Conservation (phyloP, 2,113 vertebrate species). For the Saccopteryx bilineata region DNA sequence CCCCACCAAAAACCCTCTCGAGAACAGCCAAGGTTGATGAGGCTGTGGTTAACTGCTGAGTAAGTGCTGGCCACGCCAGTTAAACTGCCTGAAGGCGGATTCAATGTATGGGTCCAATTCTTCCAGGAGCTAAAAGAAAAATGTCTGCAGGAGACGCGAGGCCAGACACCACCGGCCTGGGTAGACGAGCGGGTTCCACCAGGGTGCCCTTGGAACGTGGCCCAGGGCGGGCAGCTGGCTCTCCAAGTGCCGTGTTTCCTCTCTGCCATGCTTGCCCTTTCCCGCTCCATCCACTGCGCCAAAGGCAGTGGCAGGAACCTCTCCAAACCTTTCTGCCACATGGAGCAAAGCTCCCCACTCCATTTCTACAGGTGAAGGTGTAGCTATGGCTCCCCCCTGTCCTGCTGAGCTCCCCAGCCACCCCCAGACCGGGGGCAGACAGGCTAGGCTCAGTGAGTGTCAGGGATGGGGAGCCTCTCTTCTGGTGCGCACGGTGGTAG, state of each 20-base stretch:
- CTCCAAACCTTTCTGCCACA: neutral
- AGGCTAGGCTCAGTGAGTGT: neutral
- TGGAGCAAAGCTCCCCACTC: neutral
- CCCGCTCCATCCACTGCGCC: neutral
- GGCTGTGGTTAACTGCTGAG: constrained; percentile 42
- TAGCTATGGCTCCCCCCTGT: neutral
- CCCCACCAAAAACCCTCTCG: neutral
- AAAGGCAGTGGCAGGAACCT: neutral
- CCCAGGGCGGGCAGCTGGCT: neutral
- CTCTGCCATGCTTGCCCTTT: neutral
- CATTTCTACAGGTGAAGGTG: neutral
- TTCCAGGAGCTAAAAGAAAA: constrained; percentile 58
- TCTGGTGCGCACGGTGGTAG: neutral
- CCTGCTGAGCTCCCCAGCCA: neutral
- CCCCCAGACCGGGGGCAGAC: neutral
- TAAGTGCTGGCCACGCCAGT: constrained; percentile 9
- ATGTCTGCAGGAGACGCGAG: neutral
- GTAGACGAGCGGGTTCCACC: neutral
- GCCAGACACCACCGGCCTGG: neutral
- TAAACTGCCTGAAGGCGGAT: neutral
- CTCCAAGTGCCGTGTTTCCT: neutral
- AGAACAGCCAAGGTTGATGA: constrained; percentile 54
- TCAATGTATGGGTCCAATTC: constrained; percentile 51
- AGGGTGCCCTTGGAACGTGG: neutral
- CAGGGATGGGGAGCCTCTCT: neutral